Evolutionary conservation across 2,113 vertebrate genomes (phyloP).

Genomic region (Chamaea fasciata): DNA sequence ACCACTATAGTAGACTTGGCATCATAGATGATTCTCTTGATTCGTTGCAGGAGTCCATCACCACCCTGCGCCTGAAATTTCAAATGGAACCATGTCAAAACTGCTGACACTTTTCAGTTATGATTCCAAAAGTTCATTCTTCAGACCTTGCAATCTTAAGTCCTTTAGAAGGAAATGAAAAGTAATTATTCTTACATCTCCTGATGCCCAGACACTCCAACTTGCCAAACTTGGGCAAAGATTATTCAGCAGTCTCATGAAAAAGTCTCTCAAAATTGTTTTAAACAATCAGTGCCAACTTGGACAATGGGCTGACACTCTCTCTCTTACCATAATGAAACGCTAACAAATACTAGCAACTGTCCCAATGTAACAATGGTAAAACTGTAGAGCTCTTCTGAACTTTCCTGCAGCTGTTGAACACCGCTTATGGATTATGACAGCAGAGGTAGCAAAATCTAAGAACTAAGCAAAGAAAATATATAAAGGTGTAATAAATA

Average conservation of each 20-base stretch:
- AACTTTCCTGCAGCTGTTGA: neutral
- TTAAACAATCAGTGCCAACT: neutral
- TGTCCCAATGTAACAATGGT: neutral
- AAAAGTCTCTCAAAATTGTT: neutral
- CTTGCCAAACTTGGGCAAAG: neutral
- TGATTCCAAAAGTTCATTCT: conserved; percentile 50
- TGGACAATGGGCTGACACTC: neutral
- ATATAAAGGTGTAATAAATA: neutral
- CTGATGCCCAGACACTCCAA: neutral
- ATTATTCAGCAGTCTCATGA: neutral
- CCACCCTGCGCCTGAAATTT: conserved; percentile 90
- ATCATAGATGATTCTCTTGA: conserved; percentile 92
- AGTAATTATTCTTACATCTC: conserved; percentile 7
- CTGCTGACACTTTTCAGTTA: conserved; percentile 42
- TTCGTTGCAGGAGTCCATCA: conserved; percentile 88
- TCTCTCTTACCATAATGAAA: neutral
- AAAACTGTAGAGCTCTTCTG: neutral
- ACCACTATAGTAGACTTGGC: conserved; percentile 91
- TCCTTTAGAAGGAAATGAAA: conserved; percentile 46
- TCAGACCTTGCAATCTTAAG: conserved; percentile 50
- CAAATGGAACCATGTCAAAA: conserved; percentile 50
- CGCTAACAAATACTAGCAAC: neutral
- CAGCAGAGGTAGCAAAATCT: neutral
- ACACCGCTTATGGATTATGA: neutral
- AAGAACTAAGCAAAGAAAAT: neutral